Conservation (phyloP, 2,888 invertebrate genomes). For the Mactromeris polynyma region DNA sequence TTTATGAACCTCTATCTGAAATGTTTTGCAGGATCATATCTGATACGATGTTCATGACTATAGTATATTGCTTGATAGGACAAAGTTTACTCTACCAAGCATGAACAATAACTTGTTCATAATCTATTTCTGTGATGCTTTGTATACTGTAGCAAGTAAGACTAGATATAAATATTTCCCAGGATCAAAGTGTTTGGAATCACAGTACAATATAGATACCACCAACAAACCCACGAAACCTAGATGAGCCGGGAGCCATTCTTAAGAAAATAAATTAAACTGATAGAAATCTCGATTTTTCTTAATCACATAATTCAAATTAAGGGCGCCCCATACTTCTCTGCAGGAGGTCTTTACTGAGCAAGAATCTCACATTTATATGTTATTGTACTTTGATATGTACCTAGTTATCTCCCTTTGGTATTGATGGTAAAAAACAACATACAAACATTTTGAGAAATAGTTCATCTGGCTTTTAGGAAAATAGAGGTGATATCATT, state of each 20-base stretch:
- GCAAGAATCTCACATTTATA: neutral
- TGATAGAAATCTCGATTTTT: neutral
- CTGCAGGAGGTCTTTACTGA: neutral
- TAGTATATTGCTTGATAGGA: neutral
- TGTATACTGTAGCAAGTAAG: neutral
- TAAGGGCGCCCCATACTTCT: neutral
- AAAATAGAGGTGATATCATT: neutral
- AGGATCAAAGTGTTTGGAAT: neutral
- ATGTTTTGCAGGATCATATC: neutral
- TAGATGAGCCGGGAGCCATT: neutral
- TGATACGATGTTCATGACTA: neutral
- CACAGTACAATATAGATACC: neutral
- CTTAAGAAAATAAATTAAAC: neutral
- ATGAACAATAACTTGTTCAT: conserved; percentile 8
- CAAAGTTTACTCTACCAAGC: neutral
- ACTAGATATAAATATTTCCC: neutral
- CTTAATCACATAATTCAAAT: neutral
- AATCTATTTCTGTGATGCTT: neutral
- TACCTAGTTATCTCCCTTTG: neutral
- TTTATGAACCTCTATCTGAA: no score
- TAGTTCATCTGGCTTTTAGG: neutral
- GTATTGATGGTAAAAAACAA: neutral
- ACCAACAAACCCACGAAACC: neutral
- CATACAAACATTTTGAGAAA: neutral
- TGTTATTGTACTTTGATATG: conserved; percentile 9